phyloP scores from a whole-genome alignment of 2,797 vertebrate species.

The Alca torda region DNA sequence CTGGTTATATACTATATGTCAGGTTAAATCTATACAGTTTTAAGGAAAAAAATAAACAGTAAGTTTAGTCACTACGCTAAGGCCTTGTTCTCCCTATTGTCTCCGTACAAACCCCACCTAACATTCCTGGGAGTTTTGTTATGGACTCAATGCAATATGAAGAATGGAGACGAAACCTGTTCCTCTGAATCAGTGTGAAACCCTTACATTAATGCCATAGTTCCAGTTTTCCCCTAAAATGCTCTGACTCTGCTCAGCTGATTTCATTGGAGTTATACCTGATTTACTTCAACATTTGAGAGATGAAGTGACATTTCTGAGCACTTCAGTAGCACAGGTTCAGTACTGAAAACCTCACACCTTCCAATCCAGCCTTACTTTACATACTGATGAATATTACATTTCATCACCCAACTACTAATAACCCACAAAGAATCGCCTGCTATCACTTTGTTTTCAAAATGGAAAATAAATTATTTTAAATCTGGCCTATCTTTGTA shows the following conservation, averaged over 20 bases:
- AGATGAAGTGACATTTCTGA: neutral
- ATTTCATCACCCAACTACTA: neutral
- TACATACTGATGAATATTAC: neutral
- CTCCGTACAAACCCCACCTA: neutral
- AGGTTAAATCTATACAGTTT: neutral
- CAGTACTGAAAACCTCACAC: neutral
- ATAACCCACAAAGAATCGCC: neutral
- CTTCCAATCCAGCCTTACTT: neutral
- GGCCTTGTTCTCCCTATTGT: neutral
- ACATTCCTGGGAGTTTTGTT: neutral
- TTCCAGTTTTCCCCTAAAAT: neutral
- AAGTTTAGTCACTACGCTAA: neutral
- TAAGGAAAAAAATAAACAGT: neutral
- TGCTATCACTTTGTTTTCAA: neutral
- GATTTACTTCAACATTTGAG: neutral
- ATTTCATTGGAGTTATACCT: neutral
- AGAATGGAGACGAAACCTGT: neutral
- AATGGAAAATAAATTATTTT: neutral
- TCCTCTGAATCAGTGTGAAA: neutral
- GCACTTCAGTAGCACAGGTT: neutral
- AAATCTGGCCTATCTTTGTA: neutral
- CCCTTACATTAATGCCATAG: neutral
- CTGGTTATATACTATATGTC: neutral
- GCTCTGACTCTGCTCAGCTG: neutral
- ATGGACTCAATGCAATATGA: neutral